A percentile compares a stretch with the other conserved stretches of the same genome.
These are phyloP conservation scores for Aphelinus atriplicis DNA, from an alignment of 1,140 invertebrate species.

Conservation along the genomic window DNA sequence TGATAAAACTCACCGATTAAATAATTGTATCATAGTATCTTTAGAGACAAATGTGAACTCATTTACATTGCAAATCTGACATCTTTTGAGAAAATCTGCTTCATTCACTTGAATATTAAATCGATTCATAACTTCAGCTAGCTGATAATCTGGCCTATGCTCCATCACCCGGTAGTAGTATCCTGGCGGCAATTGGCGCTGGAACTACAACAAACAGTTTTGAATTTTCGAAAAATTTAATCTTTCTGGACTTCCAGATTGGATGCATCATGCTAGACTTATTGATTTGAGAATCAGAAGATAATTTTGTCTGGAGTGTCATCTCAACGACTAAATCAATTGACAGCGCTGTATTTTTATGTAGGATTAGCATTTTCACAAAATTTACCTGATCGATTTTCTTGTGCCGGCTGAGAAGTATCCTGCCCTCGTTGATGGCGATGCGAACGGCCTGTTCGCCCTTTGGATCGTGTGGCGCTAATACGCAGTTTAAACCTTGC, in stretches of 20 bases:
- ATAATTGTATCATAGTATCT: slow-evolving; percentile 60
- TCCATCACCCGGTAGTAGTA: slow-evolving; percentile 67
- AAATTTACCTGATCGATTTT: slow-evolving; percentile 59
- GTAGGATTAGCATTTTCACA: not conserved
- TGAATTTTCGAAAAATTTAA: too few species aligned
- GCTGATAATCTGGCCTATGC: slow-evolving; percentile 65
- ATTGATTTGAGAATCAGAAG: too few species aligned
- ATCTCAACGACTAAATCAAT: not conserved
- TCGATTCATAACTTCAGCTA: slow-evolving; percentile 70
- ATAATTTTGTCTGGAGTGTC: too few species aligned
- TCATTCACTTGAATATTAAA: slow-evolving; percentile 72
- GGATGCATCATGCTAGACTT: too few species aligned
- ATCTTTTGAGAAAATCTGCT: slow-evolving; percentile 75
- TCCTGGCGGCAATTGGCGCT: slow-evolving; percentile 57
- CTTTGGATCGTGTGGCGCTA: slow-evolving; percentile 64
- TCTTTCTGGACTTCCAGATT: too few species aligned
- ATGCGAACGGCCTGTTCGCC: slow-evolving; percentile 66
- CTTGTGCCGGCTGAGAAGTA: slow-evolving; percentile 69
- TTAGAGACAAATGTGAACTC: slow-evolving; percentile 66
- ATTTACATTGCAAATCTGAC: slow-evolving; percentile 73
- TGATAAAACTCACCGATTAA: too few species aligned
- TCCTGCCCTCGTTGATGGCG: slow-evolving; percentile 66
- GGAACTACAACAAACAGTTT: slow-evolving; percentile 57
- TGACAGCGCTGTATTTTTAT: not conserved
- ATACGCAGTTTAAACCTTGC: slow-evolving; percentile 74